Conservation (phyloP, 2,113 vertebrate species). For the Microcebus ravelobensis region DNA sequence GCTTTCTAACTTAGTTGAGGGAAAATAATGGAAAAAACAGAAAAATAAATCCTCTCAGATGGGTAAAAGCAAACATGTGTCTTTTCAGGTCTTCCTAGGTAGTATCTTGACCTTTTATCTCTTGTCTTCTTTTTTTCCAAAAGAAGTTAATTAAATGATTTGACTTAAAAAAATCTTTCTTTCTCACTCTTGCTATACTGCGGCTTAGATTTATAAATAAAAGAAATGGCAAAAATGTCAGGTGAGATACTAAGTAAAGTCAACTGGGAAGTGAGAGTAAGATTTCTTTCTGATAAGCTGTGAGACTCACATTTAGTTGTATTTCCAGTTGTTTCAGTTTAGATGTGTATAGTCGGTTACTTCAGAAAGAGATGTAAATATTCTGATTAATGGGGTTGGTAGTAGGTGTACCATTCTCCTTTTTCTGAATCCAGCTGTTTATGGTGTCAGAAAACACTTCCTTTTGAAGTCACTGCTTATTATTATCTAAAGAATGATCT, state of each 20-base stretch:
- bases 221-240: constrained; percentile 56
- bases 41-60: neutral
- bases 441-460: constrained; percentile 34
- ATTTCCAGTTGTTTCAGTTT: constrained; percentile 60
- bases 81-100: constrained; percentile 14
- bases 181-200: neutral
- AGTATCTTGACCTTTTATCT: neutral
- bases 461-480: neutral
- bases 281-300: constrained; percentile 57
- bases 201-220: constrained; percentile 59
- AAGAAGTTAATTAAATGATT: constrained; percentile 50
- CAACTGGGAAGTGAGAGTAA: constrained; percentile 40
- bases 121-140: neutral
- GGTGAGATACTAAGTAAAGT: constrained; percentile 47
- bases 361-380: constrained; percentile 41
- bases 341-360: neutral
- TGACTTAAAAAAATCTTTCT: constrained; percentile 38
- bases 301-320: constrained; percentile 31
- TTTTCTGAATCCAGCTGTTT: constrained; percentile 1
- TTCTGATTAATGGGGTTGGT: neutral
- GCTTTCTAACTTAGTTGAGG: neutral
- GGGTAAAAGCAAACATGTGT: neutral
- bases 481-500: constrained; percentile 43
- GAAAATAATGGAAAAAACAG: neutral
- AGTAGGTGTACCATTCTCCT: neutral